Evolutionary conservation across 2,888 invertebrate species (phyloP).

Genomic region (Bombylius major): DNA sequence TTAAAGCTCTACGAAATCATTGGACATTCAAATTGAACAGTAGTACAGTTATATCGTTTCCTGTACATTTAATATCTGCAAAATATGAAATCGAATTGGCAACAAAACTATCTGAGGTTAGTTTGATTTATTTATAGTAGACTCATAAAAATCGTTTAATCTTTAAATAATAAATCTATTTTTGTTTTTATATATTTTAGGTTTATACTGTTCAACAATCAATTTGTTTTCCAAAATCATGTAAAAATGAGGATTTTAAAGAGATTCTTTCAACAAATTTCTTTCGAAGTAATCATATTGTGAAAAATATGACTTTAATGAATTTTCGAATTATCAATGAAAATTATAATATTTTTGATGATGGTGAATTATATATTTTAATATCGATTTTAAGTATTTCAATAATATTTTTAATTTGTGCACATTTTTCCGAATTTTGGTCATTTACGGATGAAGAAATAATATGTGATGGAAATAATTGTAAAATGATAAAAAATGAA

Average conservation of each 20-base stretch:
- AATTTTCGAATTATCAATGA: slow-evolving; percentile 20
- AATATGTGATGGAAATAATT: neutral
- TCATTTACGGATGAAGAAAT: neutral
- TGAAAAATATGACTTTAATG: slow-evolving; percentile 21
- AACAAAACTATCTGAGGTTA: neutral
- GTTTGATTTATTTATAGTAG: neutral
- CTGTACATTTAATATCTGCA: slow-evolving; percentile 20
- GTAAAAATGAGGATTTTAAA: slow-evolving; percentile 20
- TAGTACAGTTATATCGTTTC: slow-evolving; percentile 21
- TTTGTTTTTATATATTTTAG: slow-evolving; percentile 11
- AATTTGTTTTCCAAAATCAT: slow-evolving; percentile 25
- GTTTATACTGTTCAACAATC: slow-evolving; percentile 22
- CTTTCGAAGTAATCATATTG: slow-evolving; percentile 21
- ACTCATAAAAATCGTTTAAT: neutral
- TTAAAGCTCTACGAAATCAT: slow-evolving; percentile 13
- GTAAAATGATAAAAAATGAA: neutral
- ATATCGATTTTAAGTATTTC: slow-evolving; percentile 17
- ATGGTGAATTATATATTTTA: slow-evolving; percentile 23
- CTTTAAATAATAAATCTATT: neutral
- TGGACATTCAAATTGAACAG: neutral
- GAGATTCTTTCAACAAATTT: slow-evolving; percentile 22
- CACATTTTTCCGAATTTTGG: neutral
- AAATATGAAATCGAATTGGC: slow-evolving; percentile 24
- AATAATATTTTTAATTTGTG: neutral
- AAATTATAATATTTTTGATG: slow-evolving; percentile 21